Evolutionary conservation across 2,888 invertebrate genomes (phyloP).

Genomic region (Zootermopsis nevadensis): DNA sequence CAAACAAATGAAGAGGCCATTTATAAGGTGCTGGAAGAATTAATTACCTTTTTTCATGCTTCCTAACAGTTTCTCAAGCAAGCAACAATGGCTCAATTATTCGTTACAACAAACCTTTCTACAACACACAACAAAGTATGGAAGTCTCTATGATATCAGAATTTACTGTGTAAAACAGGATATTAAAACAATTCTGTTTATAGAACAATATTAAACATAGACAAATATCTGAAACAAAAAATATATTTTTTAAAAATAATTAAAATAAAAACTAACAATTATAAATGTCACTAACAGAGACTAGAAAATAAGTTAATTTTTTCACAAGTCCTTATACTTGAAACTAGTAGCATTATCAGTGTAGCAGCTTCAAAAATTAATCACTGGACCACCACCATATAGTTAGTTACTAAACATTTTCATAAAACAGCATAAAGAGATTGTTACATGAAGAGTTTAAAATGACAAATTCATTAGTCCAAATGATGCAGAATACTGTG

Average conservation of each 20-base stretch:
- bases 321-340: neutral
- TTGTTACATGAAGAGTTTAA: neutral
- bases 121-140: neutral
- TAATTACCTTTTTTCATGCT: neutral
- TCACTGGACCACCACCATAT: neutral
- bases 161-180: neutral
- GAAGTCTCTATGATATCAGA: neutral
- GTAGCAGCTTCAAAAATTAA: neutral
- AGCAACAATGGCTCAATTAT: too few species aligned
- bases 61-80: neutral
- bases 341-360: neutral
- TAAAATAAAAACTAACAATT: neutral
- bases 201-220: neutral
- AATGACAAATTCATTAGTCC: neutral
- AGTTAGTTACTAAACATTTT: neutral
- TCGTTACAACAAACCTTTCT: neutral
- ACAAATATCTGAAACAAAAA: conserved; percentile 5
- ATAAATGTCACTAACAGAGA: conserved; percentile 3
- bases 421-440: neutral
- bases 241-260: neutral
- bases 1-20: neutral
- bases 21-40: neutral
- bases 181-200: neutral
- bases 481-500: neutral
- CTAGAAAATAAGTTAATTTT: conserved; percentile 1